phyloP scores from a whole-genome alignment of 2,888 invertebrate genomes.

The Carcina quercana region DNA sequence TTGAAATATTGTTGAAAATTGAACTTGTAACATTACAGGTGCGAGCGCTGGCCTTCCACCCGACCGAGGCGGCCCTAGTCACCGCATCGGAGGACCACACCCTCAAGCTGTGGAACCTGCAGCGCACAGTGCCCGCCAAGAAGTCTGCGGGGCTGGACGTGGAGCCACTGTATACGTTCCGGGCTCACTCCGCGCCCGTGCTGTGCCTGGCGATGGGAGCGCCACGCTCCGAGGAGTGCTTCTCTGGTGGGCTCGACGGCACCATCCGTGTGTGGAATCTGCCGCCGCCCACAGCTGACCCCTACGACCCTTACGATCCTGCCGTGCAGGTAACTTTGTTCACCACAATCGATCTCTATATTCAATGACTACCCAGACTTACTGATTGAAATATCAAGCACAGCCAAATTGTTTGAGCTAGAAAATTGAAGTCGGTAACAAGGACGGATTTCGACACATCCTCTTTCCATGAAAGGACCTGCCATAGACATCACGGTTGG shows the following conservation, averaged over 20 bases:
- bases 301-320: conserved; percentile 97
- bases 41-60: conserved; percentile 94
- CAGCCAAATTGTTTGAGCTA: too few relatives aligned
- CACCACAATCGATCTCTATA: background rate
- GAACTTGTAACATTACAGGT: conserved; percentile 59
- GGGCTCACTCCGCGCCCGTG: conserved; percentile 96
- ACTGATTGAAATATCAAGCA: too few relatives aligned
- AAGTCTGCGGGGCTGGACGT: conserved; percentile 97
- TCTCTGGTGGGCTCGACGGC: conserved; percentile 95
- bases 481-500: too few relatives aligned
- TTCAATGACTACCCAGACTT: too few relatives aligned
- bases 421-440: too few relatives aligned
- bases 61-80: conserved; percentile 95
- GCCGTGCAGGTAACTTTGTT: conserved; percentile 80
- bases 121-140: conserved; percentile 97
- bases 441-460: too few relatives aligned
- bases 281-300: conserved; percentile 95
- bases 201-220: conserved; percentile 95
- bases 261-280: conserved; percentile 98
- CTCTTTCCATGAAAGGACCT: too few relatives aligned
- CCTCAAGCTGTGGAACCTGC: conserved; percentile 98
- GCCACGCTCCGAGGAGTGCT: conserved; percentile 95
- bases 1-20: too few relatives aligned
- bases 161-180: conserved; percentile 98
- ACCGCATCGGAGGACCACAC: conserved; percentile 99